A percentile compares a stretch with the other conserved stretches of the same genome.
phyloP scores from a whole-genome alignment of 2,888 invertebrate species.

The Carcina quercana region DNA sequence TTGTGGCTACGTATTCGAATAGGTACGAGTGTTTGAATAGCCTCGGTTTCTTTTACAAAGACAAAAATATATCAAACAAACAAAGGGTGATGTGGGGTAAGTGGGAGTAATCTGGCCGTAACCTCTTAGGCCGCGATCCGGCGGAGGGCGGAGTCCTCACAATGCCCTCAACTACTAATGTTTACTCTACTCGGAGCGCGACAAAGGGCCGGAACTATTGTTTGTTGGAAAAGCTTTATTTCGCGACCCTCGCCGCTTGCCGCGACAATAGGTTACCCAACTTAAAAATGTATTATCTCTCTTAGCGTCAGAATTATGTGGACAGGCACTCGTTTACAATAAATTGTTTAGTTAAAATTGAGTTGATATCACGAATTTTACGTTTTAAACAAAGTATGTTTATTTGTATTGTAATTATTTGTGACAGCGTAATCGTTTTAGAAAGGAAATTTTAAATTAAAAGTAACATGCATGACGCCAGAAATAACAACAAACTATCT shows the following conservation, averaged over 20 bases:
- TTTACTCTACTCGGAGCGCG: slow-evolving; percentile 66
- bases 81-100: slow-evolving; percentile 60
- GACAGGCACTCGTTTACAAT: too few relatives aligned
- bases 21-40: too few relatives aligned
- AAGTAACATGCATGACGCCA: too few relatives aligned
- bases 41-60: slow-evolving; percentile 23
- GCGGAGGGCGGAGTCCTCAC: slow-evolving; percentile 31
- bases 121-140: slow-evolving; percentile 45
- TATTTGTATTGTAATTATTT: too few relatives aligned
- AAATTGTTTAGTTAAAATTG: too few relatives aligned
- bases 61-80: slow-evolving; percentile 53
- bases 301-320: slow-evolving; percentile 8
- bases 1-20: too few relatives aligned
- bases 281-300: slow-evolving; percentile 29
- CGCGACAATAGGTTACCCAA: slow-evolving; percentile 72
- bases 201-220: slow-evolving; percentile 75
- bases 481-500: too few relatives aligned
- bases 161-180: slow-evolving; percentile 68
- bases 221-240: slow-evolving; percentile 74
- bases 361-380: too few relatives aligned
- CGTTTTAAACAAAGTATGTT: too few relatives aligned
- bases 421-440: too few relatives aligned
- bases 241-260: slow-evolving; percentile 64
- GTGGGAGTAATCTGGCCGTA: slow-evolving; percentile 58
- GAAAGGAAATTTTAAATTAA: too few relatives aligned